A percentile compares a stretch with the other conserved stretches of the same genome.
Conservation (phyloP, 2,888 invertebrate species). For the Ametastegia equiseti region DNA sequence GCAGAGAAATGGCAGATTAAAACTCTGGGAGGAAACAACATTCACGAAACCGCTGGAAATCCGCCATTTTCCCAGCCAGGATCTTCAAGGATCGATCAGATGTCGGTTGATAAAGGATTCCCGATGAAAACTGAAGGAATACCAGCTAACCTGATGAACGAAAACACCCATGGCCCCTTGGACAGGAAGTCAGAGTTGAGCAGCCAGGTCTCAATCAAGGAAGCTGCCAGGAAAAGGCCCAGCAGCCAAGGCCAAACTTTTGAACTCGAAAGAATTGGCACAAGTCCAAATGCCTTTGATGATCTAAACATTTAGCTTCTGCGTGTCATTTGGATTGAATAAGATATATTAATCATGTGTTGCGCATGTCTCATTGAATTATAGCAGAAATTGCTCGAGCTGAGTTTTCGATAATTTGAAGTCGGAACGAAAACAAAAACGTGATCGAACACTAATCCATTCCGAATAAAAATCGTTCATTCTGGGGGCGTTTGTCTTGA, state of each 20-base stretch:
- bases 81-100: slow-evolving; percentile 51
- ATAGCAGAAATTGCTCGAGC: no score
- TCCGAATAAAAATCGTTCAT: no score
- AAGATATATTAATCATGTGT: no score
- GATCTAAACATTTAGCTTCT: not conserved
- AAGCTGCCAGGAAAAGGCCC: not conserved
- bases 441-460: no score
- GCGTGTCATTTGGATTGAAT: not conserved
- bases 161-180: not conserved
- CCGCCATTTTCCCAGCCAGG: not conserved
- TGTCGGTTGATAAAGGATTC: no score
- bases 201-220: not conserved
- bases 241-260: not conserved
- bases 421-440: no score
- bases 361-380: no score
- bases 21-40: slow-evolving; percentile 85
- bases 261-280: not conserved
- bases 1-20: slow-evolving; percentile 87
- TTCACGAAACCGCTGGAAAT: slow-evolving; percentile 76
- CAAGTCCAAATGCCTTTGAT: not conserved
- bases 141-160: not conserved
- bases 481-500: no score
- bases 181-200: not conserved
- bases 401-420: no score
- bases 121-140: not conserved